Percentiles rank a stretch among this genome's conserved stretches.
These are phyloP conservation scores for Elephantulus edwardii DNA, from an alignment of 2,113 vertebrate genomes.

Conservation along the genomic window DNA sequence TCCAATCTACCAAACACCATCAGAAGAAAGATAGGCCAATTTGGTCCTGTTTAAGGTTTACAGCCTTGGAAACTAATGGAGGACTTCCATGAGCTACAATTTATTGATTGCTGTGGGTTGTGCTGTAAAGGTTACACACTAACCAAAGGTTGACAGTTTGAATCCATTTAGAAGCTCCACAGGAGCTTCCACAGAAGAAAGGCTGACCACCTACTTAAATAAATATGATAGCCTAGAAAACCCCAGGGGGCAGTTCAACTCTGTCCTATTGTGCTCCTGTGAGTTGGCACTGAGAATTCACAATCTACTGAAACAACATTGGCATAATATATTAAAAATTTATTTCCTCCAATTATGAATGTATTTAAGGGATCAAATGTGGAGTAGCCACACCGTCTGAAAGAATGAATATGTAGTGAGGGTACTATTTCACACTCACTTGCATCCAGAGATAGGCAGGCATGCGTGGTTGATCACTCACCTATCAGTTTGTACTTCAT, in stretches of 20 bases:
- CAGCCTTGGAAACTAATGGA: too few species aligned
- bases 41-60: too few species aligned
- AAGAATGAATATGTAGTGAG: not conserved
- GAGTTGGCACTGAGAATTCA: not conserved
- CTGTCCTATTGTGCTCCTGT: not conserved
- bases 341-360: not conserved
- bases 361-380: not conserved
- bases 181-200: not conserved
- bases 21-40: too few species aligned
- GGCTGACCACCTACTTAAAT: not conserved
- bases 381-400: not conserved
- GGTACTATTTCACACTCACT: not conserved
- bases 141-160: too few species aligned
- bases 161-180: too few species aligned
- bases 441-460: not conserved
- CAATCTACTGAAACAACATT: not conserved
- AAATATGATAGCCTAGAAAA: not conserved
- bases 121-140: too few species aligned
- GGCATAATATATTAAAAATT: not conserved
- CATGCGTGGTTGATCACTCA: not conserved
- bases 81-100: too few species aligned
- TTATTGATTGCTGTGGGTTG: too few species aligned
- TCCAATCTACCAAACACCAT: too few species aligned
- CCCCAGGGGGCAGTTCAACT: not conserved
- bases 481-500: not conserved